Evolutionary conservation across 2,888 invertebrate species (phyloP), one percentile per base, ranked within the genome.

Genomic region (Acanthosoma haemorrhoidale): DNA sequence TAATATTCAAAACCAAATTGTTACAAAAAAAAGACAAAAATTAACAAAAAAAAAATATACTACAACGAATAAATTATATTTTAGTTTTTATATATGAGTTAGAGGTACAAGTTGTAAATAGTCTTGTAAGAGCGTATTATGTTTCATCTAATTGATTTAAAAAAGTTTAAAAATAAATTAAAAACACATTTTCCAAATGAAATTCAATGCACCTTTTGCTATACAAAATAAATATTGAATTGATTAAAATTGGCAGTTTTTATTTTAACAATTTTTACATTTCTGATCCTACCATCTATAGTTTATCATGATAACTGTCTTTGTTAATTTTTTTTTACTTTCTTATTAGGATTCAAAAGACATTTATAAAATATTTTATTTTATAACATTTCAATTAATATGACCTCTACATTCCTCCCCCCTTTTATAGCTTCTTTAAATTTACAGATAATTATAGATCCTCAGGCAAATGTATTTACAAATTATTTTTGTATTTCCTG

Each of bases 131-230:
- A 51, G n/a, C 25, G 29, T 51, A 51, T 51, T 51, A n/a, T n/a
- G 51, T 51, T 51, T 51, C 29, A 25, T 51, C 25, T 51, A 51
- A 16, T 25, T 51, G 29, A n/a, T 51, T 21, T 43, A 51, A 51
- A 51, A n/a, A n/a, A n/a, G n/a, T n/a, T n/a, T n/a, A n/a, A n/a
- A 25, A 51, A 51, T n/a, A 51, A 21, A 51, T 21, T 25, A 25
- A 51, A 43, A 43, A 51, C 51, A 51, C 51, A 51, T 51, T 51
- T 51, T 51, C 51, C n/a, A n/a, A n/a, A n/a, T n/a, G n/a, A 51
- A n/a, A 25, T 51, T 51, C 25, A 51, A 25, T n/a, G 51, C 51
- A 51, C 51, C 25, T 51, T 51, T 51, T 51, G 51, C 51, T 51
- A 51, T 51, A 51, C 51, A 51, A 51, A 51, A 51, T 51, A 51